A percentile compares a stretch with the other conserved stretches of the same genome.
These are phyloP conservation scores for Drosophila anomalipes DNA, from an alignment of 2,888 invertebrate genomes.

Conservation along the genomic window DNA sequence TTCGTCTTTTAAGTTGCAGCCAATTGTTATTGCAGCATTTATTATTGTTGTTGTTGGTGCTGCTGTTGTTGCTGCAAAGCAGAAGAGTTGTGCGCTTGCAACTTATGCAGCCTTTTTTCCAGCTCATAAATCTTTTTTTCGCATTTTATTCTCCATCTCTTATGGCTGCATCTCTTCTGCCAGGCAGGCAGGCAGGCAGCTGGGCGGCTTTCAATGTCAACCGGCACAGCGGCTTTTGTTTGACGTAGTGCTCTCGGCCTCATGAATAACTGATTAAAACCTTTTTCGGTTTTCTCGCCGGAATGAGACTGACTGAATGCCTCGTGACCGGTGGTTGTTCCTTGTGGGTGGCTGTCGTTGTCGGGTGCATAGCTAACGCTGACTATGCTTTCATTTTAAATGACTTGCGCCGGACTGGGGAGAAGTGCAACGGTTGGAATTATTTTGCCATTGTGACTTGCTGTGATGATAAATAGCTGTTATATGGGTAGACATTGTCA, in stretches of 20 bases:
- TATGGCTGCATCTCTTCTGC: conserved; percentile 2
- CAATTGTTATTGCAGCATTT: conserved; percentile 74
- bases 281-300: conserved; percentile 58
- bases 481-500: conserved; percentile 43
- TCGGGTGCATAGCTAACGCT: conserved; percentile 7
- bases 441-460: conserved; percentile 39
- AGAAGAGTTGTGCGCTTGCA: conserved; percentile 34
- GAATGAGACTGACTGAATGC: conserved; percentile 29
- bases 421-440: conserved; percentile 45
- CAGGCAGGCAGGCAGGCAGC: neutral
- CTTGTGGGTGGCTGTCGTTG: neutral
- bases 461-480: conserved; percentile 69
- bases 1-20: conserved; percentile 74
- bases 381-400: conserved; percentile 74
- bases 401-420: conserved; percentile 53
- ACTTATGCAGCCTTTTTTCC: conserved; percentile 64
- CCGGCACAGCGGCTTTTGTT: conserved; percentile 76
- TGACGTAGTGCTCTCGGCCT: conserved; percentile 70
- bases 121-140: conserved; percentile 77
- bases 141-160: conserved; percentile 22
- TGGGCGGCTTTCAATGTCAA: conserved; percentile 71
- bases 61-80: neutral
- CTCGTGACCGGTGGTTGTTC: conserved; percentile 6
- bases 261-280: conserved; percentile 82
- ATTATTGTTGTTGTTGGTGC: conserved; percentile 8